phyloP scores from a whole-genome alignment of 2,888 invertebrate genomes.

The Chironomus tentans region DNA sequence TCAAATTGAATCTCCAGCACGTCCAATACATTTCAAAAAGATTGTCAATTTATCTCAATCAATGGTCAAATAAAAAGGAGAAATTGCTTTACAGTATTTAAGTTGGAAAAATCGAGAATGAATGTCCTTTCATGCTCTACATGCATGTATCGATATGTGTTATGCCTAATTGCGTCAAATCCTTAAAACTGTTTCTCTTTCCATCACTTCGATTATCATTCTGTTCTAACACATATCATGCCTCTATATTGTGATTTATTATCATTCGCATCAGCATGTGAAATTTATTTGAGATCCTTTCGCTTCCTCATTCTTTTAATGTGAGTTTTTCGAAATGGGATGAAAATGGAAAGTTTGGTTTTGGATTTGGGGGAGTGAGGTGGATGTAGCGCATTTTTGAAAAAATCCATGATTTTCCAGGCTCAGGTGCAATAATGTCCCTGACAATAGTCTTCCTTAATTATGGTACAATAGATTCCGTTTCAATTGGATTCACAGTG shows the following conservation, averaged over 20 bases:
- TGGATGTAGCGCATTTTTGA: no score
- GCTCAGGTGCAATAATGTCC: no score
- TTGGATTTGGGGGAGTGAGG: no score
- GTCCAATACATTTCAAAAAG: background rate
- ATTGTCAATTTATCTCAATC: constrained; percentile 26
- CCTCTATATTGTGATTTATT: background rate
- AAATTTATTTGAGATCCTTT: background rate
- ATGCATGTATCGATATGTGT: background rate
- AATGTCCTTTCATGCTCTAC: background rate
- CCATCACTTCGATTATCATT: background rate
- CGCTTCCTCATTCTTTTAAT: no score
- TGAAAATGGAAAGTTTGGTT: no score
- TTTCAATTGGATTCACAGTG: no score
- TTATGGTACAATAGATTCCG: no score
- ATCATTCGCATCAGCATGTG: background rate
- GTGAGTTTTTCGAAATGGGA: no score
- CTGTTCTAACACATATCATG: no score
- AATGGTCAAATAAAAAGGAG: constrained; percentile 18
- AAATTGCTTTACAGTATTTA: constrained; percentile 18
- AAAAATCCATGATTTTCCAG: no score
- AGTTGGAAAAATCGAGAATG: background rate
- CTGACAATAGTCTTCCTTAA: no score
- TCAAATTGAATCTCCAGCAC: no score
- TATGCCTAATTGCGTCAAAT: background rate
- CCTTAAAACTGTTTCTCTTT: background rate